These are phyloP conservation scores for Trachelipus rathkii DNA, from an alignment of 1,140 invertebrate species.

Conservation along the genomic window DNA sequence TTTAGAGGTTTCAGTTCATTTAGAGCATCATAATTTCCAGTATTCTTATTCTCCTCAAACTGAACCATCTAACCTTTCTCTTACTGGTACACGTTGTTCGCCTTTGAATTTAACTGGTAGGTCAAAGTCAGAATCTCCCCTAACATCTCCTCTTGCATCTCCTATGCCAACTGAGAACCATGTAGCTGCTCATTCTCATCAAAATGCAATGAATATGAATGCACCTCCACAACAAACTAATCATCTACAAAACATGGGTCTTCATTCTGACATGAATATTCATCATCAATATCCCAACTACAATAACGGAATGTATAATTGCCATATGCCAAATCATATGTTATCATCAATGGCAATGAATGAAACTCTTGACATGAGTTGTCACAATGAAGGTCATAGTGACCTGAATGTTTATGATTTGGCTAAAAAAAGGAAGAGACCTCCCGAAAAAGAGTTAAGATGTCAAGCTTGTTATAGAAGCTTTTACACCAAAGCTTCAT, in stretches of 20 bases:
- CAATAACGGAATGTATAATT: not conserved
- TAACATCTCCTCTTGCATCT: constrained; percentile 31
- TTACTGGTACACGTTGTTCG: constrained; percentile 38
- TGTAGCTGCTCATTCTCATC: constrained; percentile 7
- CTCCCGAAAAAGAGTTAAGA: constrained; percentile 29
- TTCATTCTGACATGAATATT: not conserved
- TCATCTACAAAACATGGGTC: not conserved
- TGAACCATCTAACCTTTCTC: constrained; percentile 36
- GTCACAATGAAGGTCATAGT: constrained; percentile 25
- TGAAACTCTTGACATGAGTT: constrained; percentile 27
- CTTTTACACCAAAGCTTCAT: constrained; percentile 36
- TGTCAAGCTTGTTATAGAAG: constrained; percentile 30
- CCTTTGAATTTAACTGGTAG: constrained; percentile 42
- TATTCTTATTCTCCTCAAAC: constrained; percentile 40
- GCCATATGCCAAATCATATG: constrained; percentile 5
- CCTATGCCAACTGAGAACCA: constrained; percentile 22
- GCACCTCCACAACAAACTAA: not conserved
- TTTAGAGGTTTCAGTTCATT: constrained; percentile 35
- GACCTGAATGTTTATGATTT: constrained; percentile 23
- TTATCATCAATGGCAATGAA: constrained; percentile 6
- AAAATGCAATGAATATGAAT: not conserved
- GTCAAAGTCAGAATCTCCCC: constrained; percentile 28
- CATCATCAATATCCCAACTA: not conserved
- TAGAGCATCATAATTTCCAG: constrained; percentile 35
- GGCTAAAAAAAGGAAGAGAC: constrained; percentile 29